phyloP scores from a whole-genome alignment of 2,113 vertebrate genomes.

The Puffinus mauretanicus region DNA sequence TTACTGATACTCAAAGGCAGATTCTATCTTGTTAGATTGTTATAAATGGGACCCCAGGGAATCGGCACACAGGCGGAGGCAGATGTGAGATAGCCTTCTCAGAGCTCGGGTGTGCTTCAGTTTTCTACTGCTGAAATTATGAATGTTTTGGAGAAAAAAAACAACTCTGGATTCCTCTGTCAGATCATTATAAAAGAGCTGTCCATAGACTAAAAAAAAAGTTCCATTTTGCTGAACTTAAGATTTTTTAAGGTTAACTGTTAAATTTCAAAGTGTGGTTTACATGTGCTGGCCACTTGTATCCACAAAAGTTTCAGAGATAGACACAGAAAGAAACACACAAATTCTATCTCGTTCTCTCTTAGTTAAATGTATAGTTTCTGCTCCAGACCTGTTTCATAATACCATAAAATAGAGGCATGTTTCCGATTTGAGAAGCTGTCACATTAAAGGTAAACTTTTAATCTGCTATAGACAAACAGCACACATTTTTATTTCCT shows the following conservation, averaged over 20 bases:
- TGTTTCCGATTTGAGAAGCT: constrained; percentile 42
- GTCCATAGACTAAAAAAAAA: background rate
- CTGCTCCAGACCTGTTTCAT: constrained; percentile 62
- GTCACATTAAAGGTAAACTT: constrained; percentile 67
- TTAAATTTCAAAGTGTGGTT: constrained; percentile 42
- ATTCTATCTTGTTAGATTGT: constrained; percentile 81
- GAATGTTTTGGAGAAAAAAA: constrained; percentile 16
- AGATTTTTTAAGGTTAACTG: constrained; percentile 46
- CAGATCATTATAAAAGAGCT: constrained; percentile 55
- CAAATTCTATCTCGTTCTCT: constrained; percentile 18
- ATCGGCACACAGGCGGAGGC: constrained; percentile 64
- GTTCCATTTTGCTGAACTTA: constrained; percentile 17
- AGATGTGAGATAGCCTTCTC: constrained; percentile 72
- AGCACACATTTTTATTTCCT: constrained; percentile 59
- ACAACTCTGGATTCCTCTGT: constrained; percentile 19
- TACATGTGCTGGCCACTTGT: constrained; percentile 38
- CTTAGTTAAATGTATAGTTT: constrained; percentile 33
- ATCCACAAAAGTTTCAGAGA: constrained; percentile 20
- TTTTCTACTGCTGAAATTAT: constrained; percentile 63
- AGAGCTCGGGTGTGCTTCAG: constrained; percentile 39
- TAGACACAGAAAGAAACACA: constrained; percentile 6
- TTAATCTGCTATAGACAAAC: constrained; percentile 66
- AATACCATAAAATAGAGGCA: constrained; percentile 56
- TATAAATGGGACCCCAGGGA: constrained; percentile 77
- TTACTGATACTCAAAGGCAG: constrained; percentile 83